Base-by-base conservation (phyloP, 2,888 invertebrate genomes). In the Coremacera marginata region DNA sequence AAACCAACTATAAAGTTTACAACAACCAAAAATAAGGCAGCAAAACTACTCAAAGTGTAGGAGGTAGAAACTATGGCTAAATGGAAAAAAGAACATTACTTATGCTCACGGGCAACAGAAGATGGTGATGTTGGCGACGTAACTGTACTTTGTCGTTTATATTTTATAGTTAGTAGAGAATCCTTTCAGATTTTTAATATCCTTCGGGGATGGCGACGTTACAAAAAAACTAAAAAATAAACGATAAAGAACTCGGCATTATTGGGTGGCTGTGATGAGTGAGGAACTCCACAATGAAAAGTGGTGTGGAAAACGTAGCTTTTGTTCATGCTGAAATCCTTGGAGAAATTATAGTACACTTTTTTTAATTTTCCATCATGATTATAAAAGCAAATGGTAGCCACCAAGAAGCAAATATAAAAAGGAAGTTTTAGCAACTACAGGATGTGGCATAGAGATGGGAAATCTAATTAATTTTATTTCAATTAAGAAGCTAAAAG, bases 61-160 rank as follows among this genome's bases (percentile, higher is more conserved):
- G 62, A 44, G 65, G 67, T 22, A 22, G 19, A 37, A 76, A 51
- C 31, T 65, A 55, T 57, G 51, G 75, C 79, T 79, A 81, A 83
- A 84, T 83, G 82, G 81, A 37, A 80, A 81, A 82, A 81, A 83
- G 84, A 82, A 82, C 87, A 86, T 86, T 86, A 84, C 86, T 86
- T 86, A 85, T 85, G 84, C 86, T 87, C 86, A 86, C 19, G 71
- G 19, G 27, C 27, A 9, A 34, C 62, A 49, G 19, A 73, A 87
- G 86, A 31, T 37, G 11, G 27, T 52, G 16, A n/a, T 55, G 65
- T 16, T 55, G 55, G 16, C 22, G 51, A 68, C 76, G 75, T 75
- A 75, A 85, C 86, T 86, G 85, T 84, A 84, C 86, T 84, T 85
- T 80, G 83, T 44, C 84, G 76, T 73, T 57, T 72, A 73, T 76